A percentile compares a stretch with the other conserved stretches of the same genome.
phyloP scores from a whole-genome alignment of 1,140 invertebrate genomes.

The Drosophila insularis region DNA sequence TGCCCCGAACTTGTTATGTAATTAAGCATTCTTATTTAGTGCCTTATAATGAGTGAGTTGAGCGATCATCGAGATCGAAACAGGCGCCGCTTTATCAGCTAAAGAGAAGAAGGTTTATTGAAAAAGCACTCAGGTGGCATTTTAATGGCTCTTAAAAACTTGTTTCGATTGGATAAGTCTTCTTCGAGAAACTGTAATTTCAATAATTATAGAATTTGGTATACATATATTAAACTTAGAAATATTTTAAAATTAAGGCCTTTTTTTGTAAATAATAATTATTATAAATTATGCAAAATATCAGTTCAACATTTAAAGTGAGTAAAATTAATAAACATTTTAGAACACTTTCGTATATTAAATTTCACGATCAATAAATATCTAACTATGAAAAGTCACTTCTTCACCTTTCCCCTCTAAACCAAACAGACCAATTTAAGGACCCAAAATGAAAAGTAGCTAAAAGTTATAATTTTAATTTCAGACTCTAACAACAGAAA shows the following conservation, averaged over 20 bases:
- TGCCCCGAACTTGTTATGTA: slow-evolving; percentile 15
- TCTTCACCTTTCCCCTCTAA: background rate
- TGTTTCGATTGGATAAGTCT: background rate
- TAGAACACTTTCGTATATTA: no score
- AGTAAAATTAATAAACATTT: no score
- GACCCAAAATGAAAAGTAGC: slow-evolving; percentile 29
- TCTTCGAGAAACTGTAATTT: background rate
- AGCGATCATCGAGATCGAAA: slow-evolving; percentile 1
- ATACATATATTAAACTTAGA: background rate
- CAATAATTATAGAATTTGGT: background rate
- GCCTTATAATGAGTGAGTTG: slow-evolving; percentile 16
- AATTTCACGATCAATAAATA: no score
- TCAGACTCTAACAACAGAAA: slow-evolving; percentile 50
- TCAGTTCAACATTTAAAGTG: no score
- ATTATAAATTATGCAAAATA: background rate
- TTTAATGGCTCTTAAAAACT: background rate
- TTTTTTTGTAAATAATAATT: no score
- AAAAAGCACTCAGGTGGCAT: background rate
- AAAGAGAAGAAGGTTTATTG: background rate
- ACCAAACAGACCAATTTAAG: background rate
- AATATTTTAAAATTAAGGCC: background rate
- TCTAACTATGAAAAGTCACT: no score
- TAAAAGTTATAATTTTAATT: slow-evolving; percentile 72
- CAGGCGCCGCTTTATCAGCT: background rate
- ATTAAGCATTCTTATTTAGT: slow-evolving; percentile 23